Evolutionary conservation across 2,113 vertebrate species (phyloP).

Genomic region (Bostrychus sinensis): DNA sequence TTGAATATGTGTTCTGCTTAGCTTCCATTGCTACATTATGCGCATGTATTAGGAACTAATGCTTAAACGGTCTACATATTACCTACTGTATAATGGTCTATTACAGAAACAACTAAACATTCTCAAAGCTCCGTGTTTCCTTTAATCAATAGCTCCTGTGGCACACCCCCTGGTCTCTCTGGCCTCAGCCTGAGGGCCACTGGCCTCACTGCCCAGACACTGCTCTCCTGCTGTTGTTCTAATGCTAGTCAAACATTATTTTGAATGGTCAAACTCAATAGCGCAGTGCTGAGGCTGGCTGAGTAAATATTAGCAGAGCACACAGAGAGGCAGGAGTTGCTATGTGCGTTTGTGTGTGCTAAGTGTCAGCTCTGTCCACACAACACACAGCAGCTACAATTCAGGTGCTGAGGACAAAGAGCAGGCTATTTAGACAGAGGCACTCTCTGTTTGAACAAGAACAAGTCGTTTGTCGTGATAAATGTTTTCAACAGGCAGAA

Average conservation of each 20-base stretch:
- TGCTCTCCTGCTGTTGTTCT: constrained; percentile 83
- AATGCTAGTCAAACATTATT: constrained; percentile 85
- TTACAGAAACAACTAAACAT: no score
- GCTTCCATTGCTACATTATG: no score
- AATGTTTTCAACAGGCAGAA: background rate
- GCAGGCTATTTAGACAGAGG: constrained; percentile 41
- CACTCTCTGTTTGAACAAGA: constrained; percentile 73
- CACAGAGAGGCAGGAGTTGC: constrained; percentile 86
- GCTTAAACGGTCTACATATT: no score
- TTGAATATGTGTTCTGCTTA: no score
- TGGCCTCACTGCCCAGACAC: constrained; percentile 65
- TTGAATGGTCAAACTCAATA: constrained; percentile 88
- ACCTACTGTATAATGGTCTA: no score
- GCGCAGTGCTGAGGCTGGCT: constrained; percentile 84
- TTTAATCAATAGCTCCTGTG: constrained; percentile 53
- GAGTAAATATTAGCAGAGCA: constrained; percentile 95
- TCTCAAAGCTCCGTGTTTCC: constrained; percentile 44
- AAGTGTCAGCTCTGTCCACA: constrained; percentile 75
- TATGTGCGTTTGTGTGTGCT: constrained; percentile 87
- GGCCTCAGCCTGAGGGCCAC: constrained; percentile 63
- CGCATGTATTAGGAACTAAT: no score
- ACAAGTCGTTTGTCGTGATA: background rate
- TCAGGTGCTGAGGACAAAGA: constrained; percentile 59
- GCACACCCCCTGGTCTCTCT: constrained; percentile 46
- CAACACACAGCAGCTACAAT: constrained; percentile 67